A percentile compares a stretch with the other conserved stretches of the same genome.
phyloP scores from a whole-genome alignment of 2,113 vertebrate genomes.

The Cinclus cinclus region DNA sequence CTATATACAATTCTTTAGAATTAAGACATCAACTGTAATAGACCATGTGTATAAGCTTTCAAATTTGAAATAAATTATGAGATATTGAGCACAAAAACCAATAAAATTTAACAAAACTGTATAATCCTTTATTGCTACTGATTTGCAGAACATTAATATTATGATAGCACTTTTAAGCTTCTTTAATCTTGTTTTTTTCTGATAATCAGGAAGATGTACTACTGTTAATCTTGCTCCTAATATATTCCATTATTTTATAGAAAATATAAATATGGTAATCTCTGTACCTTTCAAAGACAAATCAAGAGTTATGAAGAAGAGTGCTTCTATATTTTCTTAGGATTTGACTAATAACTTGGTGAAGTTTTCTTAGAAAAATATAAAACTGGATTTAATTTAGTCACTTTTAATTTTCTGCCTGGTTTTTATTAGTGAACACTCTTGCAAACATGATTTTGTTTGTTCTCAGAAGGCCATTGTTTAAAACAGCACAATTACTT shows the following conservation, averaged over 20 bases:
- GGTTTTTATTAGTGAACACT: neutral
- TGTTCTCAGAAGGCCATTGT: constrained; percentile 1
- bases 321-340: neutral
- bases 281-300: neutral
- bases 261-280: neutral
- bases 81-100: neutral
- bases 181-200: neutral
- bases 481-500: constrained; percentile 2
- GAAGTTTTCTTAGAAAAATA: neutral
- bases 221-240: neutral
- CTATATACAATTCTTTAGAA: neutral
- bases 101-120: neutral
- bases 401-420: neutral
- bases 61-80: neutral
- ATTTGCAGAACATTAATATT: neutral
- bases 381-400: neutral
- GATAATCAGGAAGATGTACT: neutral
- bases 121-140: neutral
- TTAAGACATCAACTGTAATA: neutral
- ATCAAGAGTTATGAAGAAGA: neutral
- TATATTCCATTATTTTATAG: neutral
- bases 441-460: neutral
- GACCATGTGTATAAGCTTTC: neutral
- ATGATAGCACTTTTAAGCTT: neutral
- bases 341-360: neutral